A percentile compares a stretch with the other conserved stretches of the same genome.
Conservation (phyloP, 2,797 vertebrate species). For the Leuciscus waleckii region DNA sequence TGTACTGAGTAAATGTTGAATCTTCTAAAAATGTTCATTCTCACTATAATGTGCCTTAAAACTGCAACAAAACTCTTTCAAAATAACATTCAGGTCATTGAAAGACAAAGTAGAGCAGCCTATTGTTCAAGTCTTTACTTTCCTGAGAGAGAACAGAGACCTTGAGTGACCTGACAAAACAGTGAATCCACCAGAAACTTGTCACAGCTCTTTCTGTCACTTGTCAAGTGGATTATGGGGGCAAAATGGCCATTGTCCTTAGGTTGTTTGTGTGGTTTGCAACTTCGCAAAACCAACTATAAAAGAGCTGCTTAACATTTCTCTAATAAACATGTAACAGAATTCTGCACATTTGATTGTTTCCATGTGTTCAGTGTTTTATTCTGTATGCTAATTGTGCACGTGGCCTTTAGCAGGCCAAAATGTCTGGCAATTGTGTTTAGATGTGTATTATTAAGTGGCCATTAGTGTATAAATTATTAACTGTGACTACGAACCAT, state of each 20-base stretch:
- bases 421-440: neutral
- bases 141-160: slow-evolving; percentile 57
- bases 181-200: slow-evolving; percentile 38
- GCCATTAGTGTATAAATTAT: neutral
- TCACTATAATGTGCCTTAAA: slow-evolving; percentile 61
- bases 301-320: slow-evolving; percentile 15
- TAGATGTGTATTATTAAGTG: neutral
- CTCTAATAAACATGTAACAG: neutral
- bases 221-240: slow-evolving; percentile 15
- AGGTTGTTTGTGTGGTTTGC: slow-evolving; percentile 22
- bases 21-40: slow-evolving; percentile 50
- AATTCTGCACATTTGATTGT: neutral
- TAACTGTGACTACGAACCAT: neutral
- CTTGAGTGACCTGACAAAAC: slow-evolving; percentile 46
- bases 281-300: neutral
- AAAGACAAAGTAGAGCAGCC: slow-evolving; percentile 40
- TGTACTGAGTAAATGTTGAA: slow-evolving; percentile 29
- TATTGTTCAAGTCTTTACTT: slow-evolving; percentile 57
- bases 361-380: neutral
- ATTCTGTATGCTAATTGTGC: neutral
- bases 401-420: neutral
- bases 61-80: slow-evolving; percentile 17
- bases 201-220: slow-evolving; percentile 24
- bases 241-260: slow-evolving; percentile 33
- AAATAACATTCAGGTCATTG: slow-evolving; percentile 48